Base-by-base conservation (phyloP, 2,888 invertebrate genomes). In the Perizoma affinitatum region DNA sequence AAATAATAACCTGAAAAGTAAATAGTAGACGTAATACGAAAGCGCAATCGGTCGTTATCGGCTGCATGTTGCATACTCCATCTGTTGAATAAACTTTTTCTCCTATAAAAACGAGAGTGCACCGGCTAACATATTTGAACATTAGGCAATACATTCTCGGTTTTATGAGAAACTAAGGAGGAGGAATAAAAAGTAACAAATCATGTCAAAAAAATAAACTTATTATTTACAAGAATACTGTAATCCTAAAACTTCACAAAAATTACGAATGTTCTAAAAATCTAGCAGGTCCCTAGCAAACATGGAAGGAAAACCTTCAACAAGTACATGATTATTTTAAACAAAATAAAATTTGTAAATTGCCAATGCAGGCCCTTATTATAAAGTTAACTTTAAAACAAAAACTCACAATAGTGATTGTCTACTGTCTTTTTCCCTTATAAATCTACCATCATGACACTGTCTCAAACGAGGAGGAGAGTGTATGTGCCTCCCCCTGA, bases 211-310 rank as follows among this genome's bases (percentile, higher is more conserved):
- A 62, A 62, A 64, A 60, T 61, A 68, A 59, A 50, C 61, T 58
- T 67, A 68, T 66, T 59, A 62, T 67, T 75, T 82, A 87, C 64
- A 78, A 86, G 86, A 90, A 90, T 88, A 89, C 80, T 88, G 83
- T 87, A 88, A 84, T 79, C 84, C 84, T 85, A 88, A 84, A 87
- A 83, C 74, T 69, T 83, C 80, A 85, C 72, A 86, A 82, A 81
- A 82, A 78, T 71, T 73, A 77, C 69, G 76, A 69, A 67, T 65
- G 68, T 64, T 65, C 82, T 85, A 84, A 65, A 67, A 75, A 74
- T 47, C 83, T 88, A 88, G 84, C 87, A 88, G 86, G 88, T 88
- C 88, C 88, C 88, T 87, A 87, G 73, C 73, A 84, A 86, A 86
- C 83, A 70, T 73, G 68, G 69, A 79, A 79, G 82, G 22, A 81